Evolutionary conservation across 2,113 vertebrate species (phyloP), one percentile per base, ranked within the genome.

Genomic region (Leiothrix lutea): DNA sequence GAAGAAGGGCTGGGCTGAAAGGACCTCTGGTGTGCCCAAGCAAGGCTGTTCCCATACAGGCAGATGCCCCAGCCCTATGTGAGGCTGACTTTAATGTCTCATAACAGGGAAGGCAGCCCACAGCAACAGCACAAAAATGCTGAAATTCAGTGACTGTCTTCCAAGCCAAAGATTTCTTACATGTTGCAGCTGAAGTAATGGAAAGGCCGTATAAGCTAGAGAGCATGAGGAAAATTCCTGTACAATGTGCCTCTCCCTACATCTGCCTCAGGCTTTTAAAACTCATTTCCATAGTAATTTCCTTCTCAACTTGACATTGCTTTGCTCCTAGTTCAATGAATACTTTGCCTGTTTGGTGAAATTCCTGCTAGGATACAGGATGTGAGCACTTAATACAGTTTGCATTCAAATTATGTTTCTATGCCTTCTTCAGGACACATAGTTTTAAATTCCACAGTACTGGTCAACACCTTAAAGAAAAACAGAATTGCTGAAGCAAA

Each of bases 241-340:
- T 91, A 94, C 94, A 95, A 88, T 86, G 54, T 86, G 79, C 87
- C 91, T 93, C 85, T 93, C 91, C 94, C 81, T 83, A 51, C 54
- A 82, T 90, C 78, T 95, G 96, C 95, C 95, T 93, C 87, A 31
- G 95, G 95, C 94, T 92, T 97, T 93, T 65, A 69, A 95, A 96
- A 91, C 88, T 96, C 36, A 96, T 96, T 97, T 97, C 94, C 96
- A 97, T 95, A 95, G 95, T 93, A 95, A 96, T 96, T 96, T 97
- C 94, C 95, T 95, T 94, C 92, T 95, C 84, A 86, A 96, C 71
- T 80, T 96, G 93, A 96, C 93, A 58, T 91, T 95, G 81, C 91
- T 94, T 94, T 95, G 85, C 93, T 95, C 87, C 84, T 73, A 69
- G 84, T 95, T 95, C 91, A 95, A 94, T 97, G 96, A 97, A 96